A percentile compares a stretch with the other conserved stretches of the same genome.
These are phyloP conservation scores for Drosophila virilis DNA, from an alignment of 1,140 invertebrate genomes.

Conservation along the genomic window DNA sequence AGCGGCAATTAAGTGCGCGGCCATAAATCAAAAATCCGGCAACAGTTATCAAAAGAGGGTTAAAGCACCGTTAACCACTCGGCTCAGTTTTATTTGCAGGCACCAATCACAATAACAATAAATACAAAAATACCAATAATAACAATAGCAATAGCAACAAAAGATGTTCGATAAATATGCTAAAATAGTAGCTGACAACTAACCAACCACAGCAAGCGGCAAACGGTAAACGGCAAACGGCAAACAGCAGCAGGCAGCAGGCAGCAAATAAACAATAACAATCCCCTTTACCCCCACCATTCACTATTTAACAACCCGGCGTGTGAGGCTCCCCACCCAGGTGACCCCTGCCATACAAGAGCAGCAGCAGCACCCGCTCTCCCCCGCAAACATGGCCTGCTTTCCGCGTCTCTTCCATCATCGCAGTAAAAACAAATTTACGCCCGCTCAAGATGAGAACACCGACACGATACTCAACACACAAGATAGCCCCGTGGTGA, in stretches of 20 bases:
- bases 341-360: conserved; percentile 14
- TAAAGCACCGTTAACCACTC: conserved; percentile 22
- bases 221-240: conserved; percentile 22
- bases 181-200: conserved; percentile 40
- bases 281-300: neutral
- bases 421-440: conserved; percentile 78
- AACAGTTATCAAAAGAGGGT: conserved; percentile 57
- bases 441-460: conserved; percentile 73
- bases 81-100: conserved; percentile 22
- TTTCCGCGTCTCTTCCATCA: conserved; percentile 77
- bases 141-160: conserved; percentile 15
- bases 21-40: conserved; percentile 65
- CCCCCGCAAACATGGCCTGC: conserved; percentile 64
- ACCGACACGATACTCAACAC: conserved; percentile 79
- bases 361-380: neutral
- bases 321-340: conserved; percentile 26
- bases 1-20: conserved; percentile 56
- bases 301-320: conserved; percentile 9
- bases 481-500: conserved; percentile 76
- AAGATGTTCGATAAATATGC: conserved; percentile 44
- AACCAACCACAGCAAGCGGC: conserved; percentile 17
- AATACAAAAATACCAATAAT: neutral
- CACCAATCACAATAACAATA: conserved; percentile 11
- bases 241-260: conserved; percentile 6
- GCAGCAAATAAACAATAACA: conserved; percentile 19